Evolutionary conservation across 2,113 vertebrate genomes (phyloP), one percentile per base, ranked within the genome.

Genomic region (Myrmecophaga tridactyla): DNA sequence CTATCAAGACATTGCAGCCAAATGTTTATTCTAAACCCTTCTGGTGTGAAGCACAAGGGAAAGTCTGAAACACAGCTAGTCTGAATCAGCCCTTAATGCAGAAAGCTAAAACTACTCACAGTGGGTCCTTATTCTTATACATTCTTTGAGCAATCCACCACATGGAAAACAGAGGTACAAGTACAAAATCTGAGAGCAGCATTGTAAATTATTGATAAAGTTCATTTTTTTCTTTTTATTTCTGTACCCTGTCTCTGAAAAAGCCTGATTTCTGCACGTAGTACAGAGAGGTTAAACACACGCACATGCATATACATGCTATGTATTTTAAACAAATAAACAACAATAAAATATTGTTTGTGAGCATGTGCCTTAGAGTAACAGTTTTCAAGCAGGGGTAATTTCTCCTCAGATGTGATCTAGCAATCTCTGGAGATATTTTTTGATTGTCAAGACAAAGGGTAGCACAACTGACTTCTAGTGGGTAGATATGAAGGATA

Each of bases 11-110:
- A 4, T 67, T 86, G 31, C 51, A 89, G 95, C 90, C 96, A 96
- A 97, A 91, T 97, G 95, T 96, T 97, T 95, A 94, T 81, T 93
- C 75, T 86, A 56, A 86, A 96, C 75, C 96, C 92, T 97, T 96
- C 95, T 97, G 96, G 83, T 95, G 85, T 91, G 89, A 96, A 91
- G 31, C 92, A 73, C 77, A 82, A 69, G 31, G 80, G 84, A 63
- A 93, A 23, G 43, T 15, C 90, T 73, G 31, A 34, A 21, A 29
- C 87, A 78, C 77, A 83, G 27, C 15, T 21, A n/a, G 39, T 25
- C 29, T 75, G 58, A 89, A 82, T 69, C 58, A 60, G n/a, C 15
- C 11, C 17, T 41, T 78, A 29, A 76, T 14, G 43, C 77, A 67
- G 39, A 86, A 39, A 89, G 31, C 39, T n/a, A 14, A 86, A 36